A percentile compares a stretch with the other conserved stretches of the same genome.
Conservation (phyloP, 2,113 vertebrate genomes). For the Stictonetta naevosa region DNA sequence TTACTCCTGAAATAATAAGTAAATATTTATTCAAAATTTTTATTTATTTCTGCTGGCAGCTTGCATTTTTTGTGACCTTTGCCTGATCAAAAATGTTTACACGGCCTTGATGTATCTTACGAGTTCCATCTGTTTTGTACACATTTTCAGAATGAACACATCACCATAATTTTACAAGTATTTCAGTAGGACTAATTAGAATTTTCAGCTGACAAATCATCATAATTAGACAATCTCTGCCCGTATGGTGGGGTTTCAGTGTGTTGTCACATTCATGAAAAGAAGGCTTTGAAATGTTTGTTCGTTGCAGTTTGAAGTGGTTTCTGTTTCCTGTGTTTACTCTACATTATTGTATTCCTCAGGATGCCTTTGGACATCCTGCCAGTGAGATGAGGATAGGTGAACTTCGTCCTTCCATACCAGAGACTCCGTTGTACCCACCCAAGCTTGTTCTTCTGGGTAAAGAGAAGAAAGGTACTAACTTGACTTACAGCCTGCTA, state of each 20-base stretch:
- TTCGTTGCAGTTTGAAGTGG: neutral
- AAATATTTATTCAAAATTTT: neutral
- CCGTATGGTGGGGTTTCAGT: neutral
- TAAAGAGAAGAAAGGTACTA: conserved; percentile 98
- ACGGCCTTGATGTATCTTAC: neutral
- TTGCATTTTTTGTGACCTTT: neutral
- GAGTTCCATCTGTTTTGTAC: conserved; percentile 13
- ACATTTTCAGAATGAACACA: neutral
- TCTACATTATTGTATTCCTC: conserved; percentile 65
- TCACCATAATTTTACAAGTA: neutral
- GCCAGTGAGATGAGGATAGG: conserved; percentile 97
- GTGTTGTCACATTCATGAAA: fast-evolving
- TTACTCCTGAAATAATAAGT: neutral
- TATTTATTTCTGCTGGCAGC: neutral
- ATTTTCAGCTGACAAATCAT: neutral
- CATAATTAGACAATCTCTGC: neutral
- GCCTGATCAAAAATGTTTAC: neutral
- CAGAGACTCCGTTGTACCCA: conserved; percentile 96
- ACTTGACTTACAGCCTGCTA: neutral
- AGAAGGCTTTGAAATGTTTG: neutral
- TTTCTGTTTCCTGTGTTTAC: neutral
- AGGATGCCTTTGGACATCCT: conserved; percentile 96
- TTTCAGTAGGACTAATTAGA: neutral
- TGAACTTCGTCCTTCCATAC: conserved; percentile 95
- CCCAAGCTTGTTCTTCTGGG: conserved; percentile 97